Conservation (phyloP, 2,113 vertebrate species). For the Chaenocephalus aceratus region DNA sequence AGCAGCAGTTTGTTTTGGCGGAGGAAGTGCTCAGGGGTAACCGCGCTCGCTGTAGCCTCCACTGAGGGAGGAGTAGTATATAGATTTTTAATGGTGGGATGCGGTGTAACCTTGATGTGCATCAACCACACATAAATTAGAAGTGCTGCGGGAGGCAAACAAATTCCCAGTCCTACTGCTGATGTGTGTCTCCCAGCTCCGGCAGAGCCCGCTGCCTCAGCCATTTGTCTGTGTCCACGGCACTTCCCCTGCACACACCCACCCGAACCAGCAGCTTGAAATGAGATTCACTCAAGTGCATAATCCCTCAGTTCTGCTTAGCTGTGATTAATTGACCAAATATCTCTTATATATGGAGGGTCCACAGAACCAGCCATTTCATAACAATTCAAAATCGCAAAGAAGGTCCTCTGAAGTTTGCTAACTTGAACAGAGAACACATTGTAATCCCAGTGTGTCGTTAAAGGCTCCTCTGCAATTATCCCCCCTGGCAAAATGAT, state of each 20-base stretch:
- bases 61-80: slow-evolving; percentile 36
- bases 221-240: slow-evolving; percentile 74
- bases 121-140: slow-evolving; percentile 62
- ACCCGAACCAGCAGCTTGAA: slow-evolving; percentile 77
- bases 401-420: slow-evolving; percentile 5
- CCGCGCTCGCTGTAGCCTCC: slow-evolving; percentile 27
- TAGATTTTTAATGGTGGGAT: slow-evolving; percentile 58
- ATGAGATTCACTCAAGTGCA: slow-evolving; percentile 80
- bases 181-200: slow-evolving; percentile 59
- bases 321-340: slow-evolving; percentile 82
- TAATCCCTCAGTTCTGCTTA: slow-evolving; percentile 80
- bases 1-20: slow-evolving; percentile 56
- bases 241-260: slow-evolving; percentile 41
- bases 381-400: slow-evolving; percentile 1
- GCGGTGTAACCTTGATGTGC: slow-evolving; percentile 60
- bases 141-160: slow-evolving; percentile 48
- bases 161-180: slow-evolving; percentile 46
- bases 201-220: slow-evolving; percentile 51
- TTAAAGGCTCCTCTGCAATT: slow-evolving; percentile 59
- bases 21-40: slow-evolving; percentile 48
- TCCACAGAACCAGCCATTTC: slow-evolving; percentile 48
- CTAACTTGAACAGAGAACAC: slow-evolving; percentile 27
- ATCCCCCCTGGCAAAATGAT: slow-evolving; percentile 64
- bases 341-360: slow-evolving; percentile 60
- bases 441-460: slow-evolving; percentile 43